phyloP scores from a whole-genome alignment of 2,797 vertebrate genomes.

The Gephyroberyx darwinii region DNA sequence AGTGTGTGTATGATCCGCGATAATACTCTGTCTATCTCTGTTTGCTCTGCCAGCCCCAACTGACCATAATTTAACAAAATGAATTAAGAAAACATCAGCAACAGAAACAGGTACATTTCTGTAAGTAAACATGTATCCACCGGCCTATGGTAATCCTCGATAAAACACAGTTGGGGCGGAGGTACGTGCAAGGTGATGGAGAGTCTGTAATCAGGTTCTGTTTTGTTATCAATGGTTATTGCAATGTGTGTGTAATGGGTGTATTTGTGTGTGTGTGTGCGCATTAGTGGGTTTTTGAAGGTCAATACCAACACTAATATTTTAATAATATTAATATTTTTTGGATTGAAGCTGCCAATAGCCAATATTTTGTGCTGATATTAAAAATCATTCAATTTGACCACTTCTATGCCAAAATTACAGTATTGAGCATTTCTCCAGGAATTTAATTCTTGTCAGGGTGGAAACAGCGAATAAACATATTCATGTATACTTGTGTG shows the following conservation, averaged over 20 bases:
- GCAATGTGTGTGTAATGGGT: not conserved
- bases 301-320: too few relatives aligned
- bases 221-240: not conserved
- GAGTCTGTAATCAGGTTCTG: too few relatives aligned
- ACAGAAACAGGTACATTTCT: conserved; percentile 41
- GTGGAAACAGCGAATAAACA: too few relatives aligned
- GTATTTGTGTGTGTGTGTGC: not conserved
- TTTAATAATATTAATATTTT: too few relatives aligned
- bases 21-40: conserved; percentile 29
- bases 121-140: conserved; percentile 45
- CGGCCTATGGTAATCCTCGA: conserved; percentile 11
- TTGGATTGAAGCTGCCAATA: too few relatives aligned
- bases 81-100: conserved; percentile 56
- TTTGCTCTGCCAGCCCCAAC: conserved; percentile 25
- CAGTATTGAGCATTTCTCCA: too few relatives aligned
- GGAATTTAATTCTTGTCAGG: too few relatives aligned
- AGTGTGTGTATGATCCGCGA: conserved; percentile 6
- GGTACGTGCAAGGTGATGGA: conserved; percentile 1
- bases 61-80: conserved; percentile 52
- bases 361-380: too few relatives aligned
- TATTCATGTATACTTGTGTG: too few relatives aligned
- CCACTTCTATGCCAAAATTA: too few relatives aligned
- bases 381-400: too few relatives aligned
- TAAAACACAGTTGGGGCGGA: conserved; percentile 25
- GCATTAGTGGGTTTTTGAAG: too few relatives aligned